Percentiles rank a stretch among this genome's conserved stretches.
These are phyloP conservation scores for Drosophila cardini DNA, from an alignment of 1,140 invertebrate species.

Conservation along the genomic window DNA sequence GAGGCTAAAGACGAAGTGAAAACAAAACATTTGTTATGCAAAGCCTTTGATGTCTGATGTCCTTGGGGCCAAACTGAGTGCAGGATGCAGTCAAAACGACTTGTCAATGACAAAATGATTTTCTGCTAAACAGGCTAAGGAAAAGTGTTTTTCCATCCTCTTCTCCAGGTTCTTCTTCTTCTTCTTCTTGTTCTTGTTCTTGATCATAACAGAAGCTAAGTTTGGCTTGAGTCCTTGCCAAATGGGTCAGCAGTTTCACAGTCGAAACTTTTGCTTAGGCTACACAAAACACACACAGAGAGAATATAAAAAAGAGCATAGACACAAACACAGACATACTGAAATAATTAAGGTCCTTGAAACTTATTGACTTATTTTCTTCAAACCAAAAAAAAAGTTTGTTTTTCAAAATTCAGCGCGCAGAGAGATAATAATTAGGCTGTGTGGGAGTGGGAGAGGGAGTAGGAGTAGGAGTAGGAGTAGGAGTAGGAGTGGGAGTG, in stretches of 20 bases:
- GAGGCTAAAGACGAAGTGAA: constrained; percentile 53
- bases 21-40: constrained; percentile 79
- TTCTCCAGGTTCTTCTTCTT: no score
- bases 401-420: constrained; percentile 40
- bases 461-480: neutral
- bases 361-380: constrained; percentile 69
- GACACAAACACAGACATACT: constrained; percentile 15
- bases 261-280: constrained; percentile 51
- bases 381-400: constrained; percentile 34
- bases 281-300: neutral
- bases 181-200: no score
- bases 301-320: constrained; percentile 23
- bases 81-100: constrained; percentile 49
- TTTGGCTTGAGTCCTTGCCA: constrained; percentile 49
- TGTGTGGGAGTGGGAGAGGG: neutral
- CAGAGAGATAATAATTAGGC: constrained; percentile 75
- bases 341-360: constrained; percentile 76
- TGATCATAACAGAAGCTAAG: neutral
- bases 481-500: neutral
- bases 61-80: constrained; percentile 58
- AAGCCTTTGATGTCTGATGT: constrained; percentile 79
- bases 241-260: constrained; percentile 57
- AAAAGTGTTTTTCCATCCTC: constrained; percentile 36
- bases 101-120: constrained; percentile 71
- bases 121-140: constrained; percentile 32